phyloP scores from a whole-genome alignment of 2,888 invertebrate species.

The Drosophila setosimentum region DNA sequence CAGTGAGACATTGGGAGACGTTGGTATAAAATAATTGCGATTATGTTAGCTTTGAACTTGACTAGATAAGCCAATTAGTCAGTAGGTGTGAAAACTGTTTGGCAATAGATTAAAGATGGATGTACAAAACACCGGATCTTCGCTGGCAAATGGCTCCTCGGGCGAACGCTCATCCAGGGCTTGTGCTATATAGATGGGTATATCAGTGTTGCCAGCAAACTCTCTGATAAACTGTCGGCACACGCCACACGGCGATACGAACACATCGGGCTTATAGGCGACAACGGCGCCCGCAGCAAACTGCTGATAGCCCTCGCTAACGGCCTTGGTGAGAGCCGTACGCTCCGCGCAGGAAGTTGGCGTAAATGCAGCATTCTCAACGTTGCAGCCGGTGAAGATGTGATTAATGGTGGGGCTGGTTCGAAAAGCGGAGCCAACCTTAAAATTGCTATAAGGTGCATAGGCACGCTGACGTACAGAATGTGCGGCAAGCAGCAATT shows the following conservation, averaged over 20 bases:
- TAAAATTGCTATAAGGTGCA: constrained; percentile 94
- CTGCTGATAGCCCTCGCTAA: constrained; percentile 91
- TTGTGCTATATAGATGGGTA: constrained; percentile 90
- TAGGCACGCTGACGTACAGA: constrained; percentile 89
- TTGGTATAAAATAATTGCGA: not conserved
- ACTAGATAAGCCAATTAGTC: not conserved
- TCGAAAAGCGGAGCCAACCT: constrained; percentile 93
- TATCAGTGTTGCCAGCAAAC: constrained; percentile 88
- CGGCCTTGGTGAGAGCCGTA: constrained; percentile 92
- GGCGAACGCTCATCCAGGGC: constrained; percentile 83
- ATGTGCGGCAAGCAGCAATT: constrained; percentile 88
- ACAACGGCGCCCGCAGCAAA: constrained; percentile 90
- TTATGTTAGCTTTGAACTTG: constrained; percentile 24
- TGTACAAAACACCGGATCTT: constrained; percentile 77
- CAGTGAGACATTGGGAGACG: not conserved
- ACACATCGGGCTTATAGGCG: constrained; percentile 88
- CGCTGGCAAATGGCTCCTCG: constrained; percentile 42
- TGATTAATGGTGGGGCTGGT: constrained; percentile 88
- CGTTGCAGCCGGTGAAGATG: constrained; percentile 93
- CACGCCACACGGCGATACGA: constrained; percentile 94
- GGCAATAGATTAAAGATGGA: constrained; percentile 83
- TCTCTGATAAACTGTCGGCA: constrained; percentile 94
- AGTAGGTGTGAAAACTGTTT: constrained; percentile 73
- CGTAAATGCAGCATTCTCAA: constrained; percentile 93
- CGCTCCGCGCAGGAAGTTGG: constrained; percentile 95